Base-by-base conservation (phyloP, 2,113 vertebrate species). In the Anolis sagrei region DNA sequence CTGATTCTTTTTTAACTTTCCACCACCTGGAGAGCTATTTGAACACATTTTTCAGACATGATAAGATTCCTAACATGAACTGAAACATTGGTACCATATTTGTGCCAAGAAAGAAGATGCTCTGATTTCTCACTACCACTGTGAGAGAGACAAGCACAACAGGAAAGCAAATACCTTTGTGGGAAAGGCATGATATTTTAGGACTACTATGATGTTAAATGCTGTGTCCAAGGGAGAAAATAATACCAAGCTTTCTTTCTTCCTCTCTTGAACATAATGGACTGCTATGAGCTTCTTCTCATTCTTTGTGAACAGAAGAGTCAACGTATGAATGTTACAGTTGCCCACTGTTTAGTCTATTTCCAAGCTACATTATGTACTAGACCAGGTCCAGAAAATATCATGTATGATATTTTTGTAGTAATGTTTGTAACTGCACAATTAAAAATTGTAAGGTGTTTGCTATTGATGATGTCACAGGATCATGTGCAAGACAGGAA, bases 321-420 rank as follows among this genome's bases (percentile, higher is more conserved):
- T 81, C 64, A 4, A 32, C 32, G 1, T 79, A 64, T 78, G 68
- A 83, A 62, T 44, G 62, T 75, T 39, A 25, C 44, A 69, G 64
- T 2, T 62, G 75, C 18, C 7, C 32, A 76, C 87, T 89, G 23
- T 70, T 54, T 16, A 39, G n/a, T 36, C 32, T 58, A 34, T 72
- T 44, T 80, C 8, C 81, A 83, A n/a, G 19, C 1, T 76, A 54
- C 77, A 82, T 76, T 89, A 64, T 76, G 34, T 25, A 68, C 75
- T 32, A 85, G 86, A 66, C 32, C 77, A 77, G 51, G 58, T 76
- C 73, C 78, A 86, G 69, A n/a, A 91, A 44, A 79, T 85, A 23
- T 66, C 8, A 11, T 82, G 11, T 10, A n/a, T 48, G 25, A 58
- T 72, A 61, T 0, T 90, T 88, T 62, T 90, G 89, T 29, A 58